Conservation (phyloP, 2,113 vertebrate genomes). For the Columba livia region DNA sequence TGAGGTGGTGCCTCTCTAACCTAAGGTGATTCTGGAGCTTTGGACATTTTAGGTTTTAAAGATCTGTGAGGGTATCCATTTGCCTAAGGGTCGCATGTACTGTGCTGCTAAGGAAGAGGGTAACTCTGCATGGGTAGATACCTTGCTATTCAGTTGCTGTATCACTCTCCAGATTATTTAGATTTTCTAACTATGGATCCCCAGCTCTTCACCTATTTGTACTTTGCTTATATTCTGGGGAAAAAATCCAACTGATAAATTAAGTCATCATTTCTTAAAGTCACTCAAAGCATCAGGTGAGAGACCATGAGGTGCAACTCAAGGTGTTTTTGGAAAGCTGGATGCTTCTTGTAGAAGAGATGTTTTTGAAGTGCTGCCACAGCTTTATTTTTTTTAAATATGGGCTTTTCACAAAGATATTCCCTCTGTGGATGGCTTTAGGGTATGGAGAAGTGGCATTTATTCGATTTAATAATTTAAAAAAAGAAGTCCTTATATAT, state of each 20-base stretch:
- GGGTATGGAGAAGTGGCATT: background rate
- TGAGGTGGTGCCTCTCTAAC: background rate
- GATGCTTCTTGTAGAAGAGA: background rate
- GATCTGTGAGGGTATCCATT: background rate
- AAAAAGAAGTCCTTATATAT: background rate
- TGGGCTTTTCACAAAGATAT: background rate
- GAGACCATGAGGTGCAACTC: background rate
- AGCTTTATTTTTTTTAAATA: background rate
- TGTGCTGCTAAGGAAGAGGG: background rate
- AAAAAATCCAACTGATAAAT: conserved; percentile 36
- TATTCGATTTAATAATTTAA: background rate
- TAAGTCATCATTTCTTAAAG: conserved; percentile 15
- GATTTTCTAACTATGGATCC: background rate
- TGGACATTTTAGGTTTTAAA: background rate
- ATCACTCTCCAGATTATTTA: background rate
- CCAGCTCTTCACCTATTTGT: background rate
- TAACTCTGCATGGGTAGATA: fast-evolving
- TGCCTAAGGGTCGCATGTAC: background rate
- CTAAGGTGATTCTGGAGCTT: background rate
- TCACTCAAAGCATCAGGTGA: background rate
- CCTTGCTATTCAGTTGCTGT: background rate
- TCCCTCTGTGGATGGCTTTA: background rate
- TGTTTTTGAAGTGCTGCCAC: background rate
- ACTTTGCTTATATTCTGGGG: background rate
- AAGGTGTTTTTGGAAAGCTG: background rate